Evolutionary conservation across 2,797 vertebrate genomes (phyloP).

Genomic region (Anguilla marmorata): DNA sequence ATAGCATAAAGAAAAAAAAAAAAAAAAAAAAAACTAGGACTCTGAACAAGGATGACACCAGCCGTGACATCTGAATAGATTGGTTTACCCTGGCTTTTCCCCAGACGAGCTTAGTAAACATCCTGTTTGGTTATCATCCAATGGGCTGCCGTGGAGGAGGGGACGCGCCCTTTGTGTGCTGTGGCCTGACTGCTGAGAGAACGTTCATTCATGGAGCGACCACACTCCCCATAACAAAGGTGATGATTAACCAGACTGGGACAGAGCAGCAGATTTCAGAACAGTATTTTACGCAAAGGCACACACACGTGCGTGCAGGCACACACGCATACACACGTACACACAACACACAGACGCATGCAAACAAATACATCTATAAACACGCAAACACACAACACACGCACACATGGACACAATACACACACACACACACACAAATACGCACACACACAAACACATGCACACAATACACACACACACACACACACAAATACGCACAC

Average conservation of each 20-base stretch:
- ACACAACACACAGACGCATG: not conserved
- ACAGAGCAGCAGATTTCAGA: not conserved
- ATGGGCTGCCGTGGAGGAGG: not conserved
- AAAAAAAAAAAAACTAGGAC: not conserved
- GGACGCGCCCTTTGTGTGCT: not conserved
- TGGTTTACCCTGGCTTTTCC: conserved; percentile 14
- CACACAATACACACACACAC: not conserved
- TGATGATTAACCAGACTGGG: not conserved
- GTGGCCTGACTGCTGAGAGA: not conserved
- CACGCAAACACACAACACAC: not conserved
- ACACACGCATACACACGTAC: not conserved
- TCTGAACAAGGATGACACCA: conserved; percentile 21
- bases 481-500: not conserved
- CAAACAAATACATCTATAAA: not conserved
- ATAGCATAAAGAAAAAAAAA: not conserved
- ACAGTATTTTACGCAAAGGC: not conserved
- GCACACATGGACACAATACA: not conserved
- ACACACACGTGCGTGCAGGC: not conserved
- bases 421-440: not conserved
- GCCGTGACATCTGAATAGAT: not conserved
- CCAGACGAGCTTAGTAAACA: conserved; percentile 18
- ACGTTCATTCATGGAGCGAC: not conserved
- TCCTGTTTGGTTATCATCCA: conserved; percentile 7
- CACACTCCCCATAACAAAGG: not conserved
- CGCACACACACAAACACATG: not conserved